Base-by-base conservation (phyloP, 2,113 vertebrate genomes). In the Haemorhous mexicanus region DNA sequence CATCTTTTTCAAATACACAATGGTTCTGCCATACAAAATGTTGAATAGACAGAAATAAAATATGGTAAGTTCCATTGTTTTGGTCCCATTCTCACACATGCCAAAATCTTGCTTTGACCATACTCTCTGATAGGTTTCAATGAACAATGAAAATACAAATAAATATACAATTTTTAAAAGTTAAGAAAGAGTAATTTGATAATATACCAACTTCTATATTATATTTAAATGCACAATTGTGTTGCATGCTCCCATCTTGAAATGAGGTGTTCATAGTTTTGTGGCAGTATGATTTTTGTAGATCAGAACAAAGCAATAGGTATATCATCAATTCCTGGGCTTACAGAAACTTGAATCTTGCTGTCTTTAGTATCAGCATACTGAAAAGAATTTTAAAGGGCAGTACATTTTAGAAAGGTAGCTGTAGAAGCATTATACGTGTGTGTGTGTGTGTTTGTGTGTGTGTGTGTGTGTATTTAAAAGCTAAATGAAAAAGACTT, bases 1-100 rank as follows among this genome's bases (percentile, higher is more conserved):
- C 4, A 18, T 47, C 13, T 84, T 84, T 80, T 79, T 55, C 33
- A 70, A 46, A 27, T 16, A 18, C 8, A 50, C 22, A 68, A 22
- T 55, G 14, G 10, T 49, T 85, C n/a, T 68, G 9, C 18, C 53
- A 63, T 22, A 59, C 68, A 23, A 76, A 80, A 52, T 6, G 26
- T 33, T 27, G 21, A 59, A 35, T 2, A 79, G 6, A 43, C 1
- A 75, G 4, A 44, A 88, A 84, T 7, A 80, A 80, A 56, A 39
- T 20, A 39, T 3, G 1, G 0, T 44, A 35, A 76, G 4, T 9
- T 49, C 27, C 2, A 4, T 43, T 67, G 4, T 10, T 43, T 19
- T 32, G 15, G 16, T 52, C 37, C 17, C 20, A 37, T 52, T 85
- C 47, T 56, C 18, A 39, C 9, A 77, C 1, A 1, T 55, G 32